Conservation (phyloP, 1,140 invertebrate genomes). For the Anastrepha ludens region DNA sequence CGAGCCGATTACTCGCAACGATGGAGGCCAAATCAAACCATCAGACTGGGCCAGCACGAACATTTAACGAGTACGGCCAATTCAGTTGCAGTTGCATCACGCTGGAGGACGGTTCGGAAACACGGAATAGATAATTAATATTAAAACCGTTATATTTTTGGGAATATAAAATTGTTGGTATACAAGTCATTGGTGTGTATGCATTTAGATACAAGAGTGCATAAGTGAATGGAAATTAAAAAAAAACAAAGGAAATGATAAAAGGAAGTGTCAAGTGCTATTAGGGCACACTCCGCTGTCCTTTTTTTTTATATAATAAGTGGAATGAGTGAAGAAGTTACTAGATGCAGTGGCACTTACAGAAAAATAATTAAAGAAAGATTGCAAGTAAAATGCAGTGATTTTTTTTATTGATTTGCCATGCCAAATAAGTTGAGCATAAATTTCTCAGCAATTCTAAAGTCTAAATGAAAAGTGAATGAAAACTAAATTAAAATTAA, state of each 20-base stretch:
- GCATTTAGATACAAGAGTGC: not conserved
- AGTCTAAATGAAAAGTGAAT: too few species aligned
- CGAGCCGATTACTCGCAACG: constrained; percentile 41
- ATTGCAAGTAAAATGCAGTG: not conserved
- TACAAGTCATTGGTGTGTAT: not conserved
- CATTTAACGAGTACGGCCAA: constrained; percentile 9
- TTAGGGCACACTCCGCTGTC: not conserved
- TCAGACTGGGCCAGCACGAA: not conserved
- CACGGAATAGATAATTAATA: constrained; percentile 61
- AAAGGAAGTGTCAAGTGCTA: not conserved
- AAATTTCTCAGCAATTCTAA: too few species aligned
- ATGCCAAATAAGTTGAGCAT: too few species aligned
- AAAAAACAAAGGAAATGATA: too few species aligned
- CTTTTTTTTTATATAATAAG: not conserved
- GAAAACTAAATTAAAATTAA: too few species aligned
- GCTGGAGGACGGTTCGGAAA: constrained; percentile 65
- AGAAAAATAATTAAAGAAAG: not conserved
- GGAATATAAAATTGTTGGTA: constrained; percentile 14
- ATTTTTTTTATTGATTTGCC: too few species aligned
- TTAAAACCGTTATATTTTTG: not conserved
- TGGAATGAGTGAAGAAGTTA: not conserved
- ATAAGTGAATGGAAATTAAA: not conserved
- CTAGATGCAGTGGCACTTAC: not conserved
- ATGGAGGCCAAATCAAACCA: constrained; percentile 31
- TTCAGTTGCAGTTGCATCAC: constrained; percentile 69